phyloP scores from a whole-genome alignment of 2,888 invertebrate species.

The Athalia rosae region DNA sequence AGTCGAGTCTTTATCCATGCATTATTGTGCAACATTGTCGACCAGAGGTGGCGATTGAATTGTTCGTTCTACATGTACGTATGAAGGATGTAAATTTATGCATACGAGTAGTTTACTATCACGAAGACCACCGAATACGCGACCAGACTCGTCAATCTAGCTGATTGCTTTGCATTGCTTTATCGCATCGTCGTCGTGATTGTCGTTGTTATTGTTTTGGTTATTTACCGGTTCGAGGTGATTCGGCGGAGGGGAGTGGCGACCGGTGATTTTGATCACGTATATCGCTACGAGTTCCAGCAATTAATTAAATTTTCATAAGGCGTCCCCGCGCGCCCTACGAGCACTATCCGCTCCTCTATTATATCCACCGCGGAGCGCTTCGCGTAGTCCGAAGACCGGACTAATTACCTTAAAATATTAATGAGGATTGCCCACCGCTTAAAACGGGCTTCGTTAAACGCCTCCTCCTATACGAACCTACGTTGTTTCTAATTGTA shows the following conservation, averaged over 20 bases:
- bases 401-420: slow-evolving; percentile 34
- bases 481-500: neutral
- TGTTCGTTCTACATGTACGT: too few species aligned
- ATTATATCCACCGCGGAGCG: neutral
- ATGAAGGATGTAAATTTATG: too few species aligned
- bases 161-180: too few species aligned
- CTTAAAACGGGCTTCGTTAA: neutral
- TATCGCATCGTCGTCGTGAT: too few species aligned
- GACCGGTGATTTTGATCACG: neutral
- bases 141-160: too few species aligned
- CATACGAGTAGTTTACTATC: too few species aligned
- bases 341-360: neutral
- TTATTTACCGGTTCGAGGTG: too few species aligned
- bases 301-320: slow-evolving; percentile 33
- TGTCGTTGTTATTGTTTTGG: too few species aligned
- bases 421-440: slow-evolving; percentile 29
- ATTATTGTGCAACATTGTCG: too few species aligned
- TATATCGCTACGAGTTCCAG: neutral
- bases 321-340: neutral
- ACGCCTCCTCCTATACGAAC: neutral
- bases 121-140: too few species aligned
- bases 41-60: too few species aligned
- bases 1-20: too few species aligned
- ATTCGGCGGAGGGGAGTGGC: neutral
- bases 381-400: neutral